A percentile compares a stretch with the other conserved stretches of the same genome.
Evolutionary conservation across 2,113 vertebrate genomes (phyloP).

Genomic region (Ceyx melanurus): DNA sequence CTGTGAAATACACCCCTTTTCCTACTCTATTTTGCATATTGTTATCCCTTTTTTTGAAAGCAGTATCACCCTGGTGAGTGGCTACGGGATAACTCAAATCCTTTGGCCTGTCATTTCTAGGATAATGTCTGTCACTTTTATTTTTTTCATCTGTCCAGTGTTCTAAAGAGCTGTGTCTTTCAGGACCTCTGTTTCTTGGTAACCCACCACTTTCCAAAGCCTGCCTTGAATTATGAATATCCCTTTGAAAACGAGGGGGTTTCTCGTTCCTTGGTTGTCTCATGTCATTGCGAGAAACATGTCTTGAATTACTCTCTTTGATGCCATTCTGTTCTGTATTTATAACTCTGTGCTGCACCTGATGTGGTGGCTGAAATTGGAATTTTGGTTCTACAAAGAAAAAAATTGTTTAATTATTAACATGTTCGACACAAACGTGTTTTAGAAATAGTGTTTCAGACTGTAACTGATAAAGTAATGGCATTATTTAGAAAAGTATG

Average conservation of each 20-base stretch:
- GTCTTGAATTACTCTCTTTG: constrained; percentile 83
- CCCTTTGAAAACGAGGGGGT: constrained; percentile 92
- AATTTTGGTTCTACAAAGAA: constrained; percentile 86
- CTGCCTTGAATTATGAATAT: constrained; percentile 84
- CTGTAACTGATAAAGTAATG: not conserved
- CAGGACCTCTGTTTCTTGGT: constrained; percentile 80
- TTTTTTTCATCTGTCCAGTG: constrained; percentile 80
- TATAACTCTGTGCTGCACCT: constrained; percentile 76
- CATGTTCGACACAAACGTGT: not conserved
- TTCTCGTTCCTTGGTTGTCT: constrained; percentile 87
- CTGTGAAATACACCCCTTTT: constrained; percentile 69
- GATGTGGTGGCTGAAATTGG: constrained; percentile 76
- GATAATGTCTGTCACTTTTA: constrained; percentile 76
- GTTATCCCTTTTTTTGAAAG: constrained; percentile 83
- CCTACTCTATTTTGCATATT: constrained; percentile 74
- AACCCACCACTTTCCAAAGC: constrained; percentile 76
- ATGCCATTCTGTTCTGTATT: constrained; percentile 80
- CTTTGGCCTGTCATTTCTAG: constrained; percentile 81
- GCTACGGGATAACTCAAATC: constrained; percentile 73
- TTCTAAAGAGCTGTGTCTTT: constrained; percentile 77
- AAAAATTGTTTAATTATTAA: constrained; percentile 29
- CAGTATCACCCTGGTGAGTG: constrained; percentile 70
- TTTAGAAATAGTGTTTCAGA: not conserved
- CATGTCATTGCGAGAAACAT: constrained; percentile 81
- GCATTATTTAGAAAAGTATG: not conserved